Evolutionary conservation across 2,797 vertebrate species (phyloP).

Genomic region (Neoniphon sammara): DNA sequence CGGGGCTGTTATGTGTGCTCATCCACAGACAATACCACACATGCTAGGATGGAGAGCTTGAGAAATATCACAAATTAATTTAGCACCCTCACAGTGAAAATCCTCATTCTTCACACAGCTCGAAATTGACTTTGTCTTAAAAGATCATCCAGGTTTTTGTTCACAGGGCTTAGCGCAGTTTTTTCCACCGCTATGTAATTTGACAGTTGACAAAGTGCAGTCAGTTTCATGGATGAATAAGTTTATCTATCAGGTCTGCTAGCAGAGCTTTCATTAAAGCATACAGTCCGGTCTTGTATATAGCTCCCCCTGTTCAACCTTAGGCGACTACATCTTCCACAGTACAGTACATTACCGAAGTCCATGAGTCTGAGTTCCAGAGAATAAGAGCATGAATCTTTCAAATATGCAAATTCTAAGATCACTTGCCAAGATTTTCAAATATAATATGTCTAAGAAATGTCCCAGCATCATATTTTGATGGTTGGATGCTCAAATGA

Average conservation of each 20-base stretch:
- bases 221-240: conserved; percentile 68
- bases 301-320: conserved; percentile 33
- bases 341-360: background rate
- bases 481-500: background rate
- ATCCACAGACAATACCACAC: conserved; percentile 43
- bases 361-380: background rate
- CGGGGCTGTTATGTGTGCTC: conserved; percentile 37
- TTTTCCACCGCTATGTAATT: conserved; percentile 61
- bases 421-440: background rate
- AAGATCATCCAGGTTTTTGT: conserved; percentile 56
- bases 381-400: background rate
- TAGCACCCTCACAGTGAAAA: conserved; percentile 33
- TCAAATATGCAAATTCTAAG: background rate
- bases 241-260: conserved; percentile 66
- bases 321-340: conserved; percentile 24
- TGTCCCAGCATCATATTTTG: background rate
- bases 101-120: conserved; percentile 60
- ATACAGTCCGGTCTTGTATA: conserved; percentile 26
- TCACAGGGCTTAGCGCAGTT: conserved; percentile 26
- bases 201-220: conserved; percentile 77
- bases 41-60: conserved; percentile 51
- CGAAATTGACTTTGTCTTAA: conserved; percentile 48
- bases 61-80: conserved; percentile 66
- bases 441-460: background rate
- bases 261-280: conserved; percentile 56